A percentile compares a stretch with the other conserved stretches of the same genome.
Evolutionary conservation across 2,888 invertebrate genomes (phyloP).

Genomic region (Tachystola acroxantha): DNA sequence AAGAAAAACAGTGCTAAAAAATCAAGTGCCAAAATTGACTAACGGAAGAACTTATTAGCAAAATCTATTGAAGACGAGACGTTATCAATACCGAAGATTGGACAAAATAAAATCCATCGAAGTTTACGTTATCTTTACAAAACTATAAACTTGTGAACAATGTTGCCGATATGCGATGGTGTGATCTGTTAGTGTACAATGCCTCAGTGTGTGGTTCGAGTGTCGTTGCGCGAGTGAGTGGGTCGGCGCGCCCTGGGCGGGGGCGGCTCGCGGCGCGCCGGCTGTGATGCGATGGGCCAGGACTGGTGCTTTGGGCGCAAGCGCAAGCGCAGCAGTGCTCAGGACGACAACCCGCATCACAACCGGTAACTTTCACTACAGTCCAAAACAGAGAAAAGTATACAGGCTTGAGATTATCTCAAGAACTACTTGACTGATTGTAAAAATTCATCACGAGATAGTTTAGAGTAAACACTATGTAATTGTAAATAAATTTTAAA

Average conservation of each 20-base stretch:
- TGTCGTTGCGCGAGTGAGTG: slow-evolving; percentile 40
- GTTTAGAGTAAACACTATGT: too few relatives aligned
- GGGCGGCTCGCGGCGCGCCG: slow-evolving; percentile 73
- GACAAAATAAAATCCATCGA: too few relatives aligned
- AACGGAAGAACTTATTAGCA: background rate
- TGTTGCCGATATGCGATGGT: background rate
- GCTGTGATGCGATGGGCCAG: slow-evolving; percentile 83
- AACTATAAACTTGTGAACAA: too few relatives aligned
- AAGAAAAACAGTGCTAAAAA: slow-evolving; percentile 8
- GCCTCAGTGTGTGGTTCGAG: background rate
- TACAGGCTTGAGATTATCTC: too few relatives aligned
- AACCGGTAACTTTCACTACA: slow-evolving; percentile 57
- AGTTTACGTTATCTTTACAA: too few relatives aligned
- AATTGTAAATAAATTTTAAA: too few relatives aligned
- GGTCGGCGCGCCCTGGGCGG: slow-evolving; percentile 66
- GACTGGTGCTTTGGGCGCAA: slow-evolving; percentile 86
- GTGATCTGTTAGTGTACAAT: background rate
- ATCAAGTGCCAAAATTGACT: slow-evolving; percentile 2
- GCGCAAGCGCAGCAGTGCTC: slow-evolving; percentile 82
- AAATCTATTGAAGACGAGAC: too few relatives aligned
- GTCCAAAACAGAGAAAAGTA: too few relatives aligned
- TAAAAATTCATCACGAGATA: too few relatives aligned
- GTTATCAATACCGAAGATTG: too few relatives aligned
- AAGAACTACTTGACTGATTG: too few relatives aligned
- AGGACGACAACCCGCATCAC: slow-evolving; percentile 80